Evolutionary conservation across 2,113 vertebrate genomes (phyloP).

Genomic region (Tachycineta bicolor): DNA sequence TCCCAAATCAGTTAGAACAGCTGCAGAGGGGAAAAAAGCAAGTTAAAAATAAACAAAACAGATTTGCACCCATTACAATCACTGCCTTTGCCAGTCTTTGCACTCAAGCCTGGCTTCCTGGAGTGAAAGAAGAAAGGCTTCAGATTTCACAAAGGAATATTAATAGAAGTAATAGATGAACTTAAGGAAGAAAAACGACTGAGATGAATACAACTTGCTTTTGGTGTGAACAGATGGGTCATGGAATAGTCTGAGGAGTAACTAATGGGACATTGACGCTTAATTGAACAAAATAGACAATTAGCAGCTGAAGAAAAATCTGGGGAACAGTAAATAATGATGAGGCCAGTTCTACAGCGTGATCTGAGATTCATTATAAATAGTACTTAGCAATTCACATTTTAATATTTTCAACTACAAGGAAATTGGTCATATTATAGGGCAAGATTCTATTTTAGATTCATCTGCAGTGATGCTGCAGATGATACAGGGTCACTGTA

Average conservation of each 20-base stretch:
- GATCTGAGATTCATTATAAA: neutral
- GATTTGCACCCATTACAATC: slow-evolving; percentile 7
- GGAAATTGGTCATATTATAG: neutral
- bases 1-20: slow-evolving; percentile 29
- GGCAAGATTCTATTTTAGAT: neutral
- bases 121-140: slow-evolving; percentile 41
- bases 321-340: slow-evolving; percentile 5
- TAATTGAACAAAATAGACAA: slow-evolving; percentile 27
- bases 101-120: neutral
- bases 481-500: neutral
- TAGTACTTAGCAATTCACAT: neutral
- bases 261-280: neutral
- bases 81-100: neutral
- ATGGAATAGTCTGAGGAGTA: neutral
- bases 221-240: slow-evolving; percentile 18
- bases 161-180: slow-evolving; percentile 28
- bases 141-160: slow-evolving; percentile 27
- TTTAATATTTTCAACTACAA: neutral
- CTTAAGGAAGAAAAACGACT: neutral
- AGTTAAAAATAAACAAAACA: slow-evolving; percentile 28
- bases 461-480: neutral
- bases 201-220: slow-evolving; percentile 14
- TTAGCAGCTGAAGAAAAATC: slow-evolving; percentile 23
- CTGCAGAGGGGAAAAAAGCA: neutral
- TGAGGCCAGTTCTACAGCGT: neutral